Evolutionary conservation across 2,797 vertebrate species (phyloP).

Genomic region (Limnodromus scolopaceus): DNA sequence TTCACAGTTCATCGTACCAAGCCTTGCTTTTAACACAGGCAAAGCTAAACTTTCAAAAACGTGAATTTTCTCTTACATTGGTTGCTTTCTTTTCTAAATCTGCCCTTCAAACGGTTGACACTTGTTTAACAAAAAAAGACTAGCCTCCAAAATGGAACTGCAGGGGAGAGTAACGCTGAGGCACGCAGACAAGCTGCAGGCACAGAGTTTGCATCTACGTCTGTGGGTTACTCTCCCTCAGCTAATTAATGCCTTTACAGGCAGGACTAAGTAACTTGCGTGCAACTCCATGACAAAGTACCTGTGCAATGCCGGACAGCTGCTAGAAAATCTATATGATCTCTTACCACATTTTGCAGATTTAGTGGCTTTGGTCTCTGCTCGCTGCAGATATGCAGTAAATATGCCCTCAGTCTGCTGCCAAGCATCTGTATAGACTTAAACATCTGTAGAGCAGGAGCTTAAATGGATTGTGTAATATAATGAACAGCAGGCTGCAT

Average conservation of each 20-base stretch:
- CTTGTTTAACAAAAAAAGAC: not conserved
- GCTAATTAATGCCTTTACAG: not conserved
- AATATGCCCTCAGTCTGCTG: conserved; percentile 13
- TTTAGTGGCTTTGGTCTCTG: conserved; percentile 21
- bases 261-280: not conserved
- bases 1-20: not conserved
- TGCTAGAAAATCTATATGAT: not conserved
- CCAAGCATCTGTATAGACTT: conserved; percentile 32
- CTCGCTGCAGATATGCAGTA: not conserved
- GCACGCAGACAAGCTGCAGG: not conserved
- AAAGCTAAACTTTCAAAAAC: not conserved
- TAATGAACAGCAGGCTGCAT: conserved; percentile 24
- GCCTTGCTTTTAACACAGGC: not conserved
- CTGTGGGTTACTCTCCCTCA: not conserved
- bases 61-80: not conserved
- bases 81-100: not conserved
- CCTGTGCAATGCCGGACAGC: not conserved
- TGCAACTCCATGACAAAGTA: not conserved
- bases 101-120: not conserved
- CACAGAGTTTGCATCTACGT: not conserved
- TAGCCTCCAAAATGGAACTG: not conserved
- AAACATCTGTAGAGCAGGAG: conserved; percentile 28
- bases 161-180: not conserved
- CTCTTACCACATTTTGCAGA: conserved; percentile 24
- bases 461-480: conserved; percentile 1